These are phyloP conservation scores for Zaprionus vittiger DNA, from an alignment of 1,140 invertebrate species.

Conservation along the genomic window DNA sequence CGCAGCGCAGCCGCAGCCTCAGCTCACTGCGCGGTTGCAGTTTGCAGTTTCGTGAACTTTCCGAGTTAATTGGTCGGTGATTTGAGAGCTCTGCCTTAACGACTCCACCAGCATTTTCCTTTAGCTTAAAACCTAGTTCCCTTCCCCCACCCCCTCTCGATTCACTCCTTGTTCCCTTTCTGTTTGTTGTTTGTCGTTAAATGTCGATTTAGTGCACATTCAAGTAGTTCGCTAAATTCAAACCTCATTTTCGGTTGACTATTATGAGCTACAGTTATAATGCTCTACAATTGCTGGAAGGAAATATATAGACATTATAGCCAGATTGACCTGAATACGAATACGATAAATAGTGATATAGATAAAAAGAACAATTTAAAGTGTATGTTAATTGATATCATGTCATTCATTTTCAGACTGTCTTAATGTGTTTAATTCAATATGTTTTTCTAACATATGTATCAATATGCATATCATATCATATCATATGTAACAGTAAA, in stretches of 20 bases:
- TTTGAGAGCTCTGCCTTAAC: conserved; percentile 60
- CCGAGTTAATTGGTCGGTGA: conserved; percentile 77
- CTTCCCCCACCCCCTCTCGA: not conserved
- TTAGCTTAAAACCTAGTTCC: not conserved
- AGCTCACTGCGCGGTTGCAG: conserved; percentile 69
- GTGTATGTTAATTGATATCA: too few species aligned
- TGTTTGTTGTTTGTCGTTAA: conserved; percentile 28
- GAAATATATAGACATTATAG: not conserved
- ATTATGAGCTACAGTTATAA: conserved; percentile 1
- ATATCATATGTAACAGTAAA: too few species aligned
- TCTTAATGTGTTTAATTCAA: too few species aligned
- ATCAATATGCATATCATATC: too few species aligned
- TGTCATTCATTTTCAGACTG: too few species aligned
- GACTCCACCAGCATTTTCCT: conserved; percentile 45
- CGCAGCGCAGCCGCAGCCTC: conserved; percentile 18
- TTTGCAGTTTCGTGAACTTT: conserved; percentile 73
- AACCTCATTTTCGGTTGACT: not conserved
- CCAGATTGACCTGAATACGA: not conserved
- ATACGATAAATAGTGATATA: not conserved
- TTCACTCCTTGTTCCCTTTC: not conserved
- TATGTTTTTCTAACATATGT: too few species aligned
- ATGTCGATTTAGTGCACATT: conserved; percentile 13
- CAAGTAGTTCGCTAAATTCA: conserved; percentile 14
- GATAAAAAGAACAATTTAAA: not conserved
- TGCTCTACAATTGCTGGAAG: not conserved